phyloP scores from a whole-genome alignment of 2,888 invertebrate genomes.

The Hedya salicella region DNA sequence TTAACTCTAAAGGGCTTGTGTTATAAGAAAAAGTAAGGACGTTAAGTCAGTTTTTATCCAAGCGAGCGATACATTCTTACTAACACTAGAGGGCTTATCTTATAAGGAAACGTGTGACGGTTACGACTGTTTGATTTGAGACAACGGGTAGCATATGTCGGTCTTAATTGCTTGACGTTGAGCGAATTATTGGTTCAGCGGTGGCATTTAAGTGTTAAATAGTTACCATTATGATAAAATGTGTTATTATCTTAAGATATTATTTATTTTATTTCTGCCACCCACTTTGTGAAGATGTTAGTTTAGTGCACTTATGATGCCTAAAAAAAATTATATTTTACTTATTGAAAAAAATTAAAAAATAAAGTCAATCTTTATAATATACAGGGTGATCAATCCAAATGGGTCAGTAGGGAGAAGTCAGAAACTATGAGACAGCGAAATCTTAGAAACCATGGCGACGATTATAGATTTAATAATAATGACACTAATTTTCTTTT shows the following conservation, averaged over 20 bases:
- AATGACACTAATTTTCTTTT: too few relatives aligned
- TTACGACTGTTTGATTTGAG: neutral
- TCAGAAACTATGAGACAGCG: too few relatives aligned
- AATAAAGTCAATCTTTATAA: too few relatives aligned
- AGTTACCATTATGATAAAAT: slow-evolving; percentile 4
- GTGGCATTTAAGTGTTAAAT: slow-evolving; percentile 22
- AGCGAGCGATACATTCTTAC: neutral
- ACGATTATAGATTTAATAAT: too few relatives aligned
- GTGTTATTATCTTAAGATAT: neutral
- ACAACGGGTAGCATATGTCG: neutral
- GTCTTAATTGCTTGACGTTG: slow-evolving; percentile 48
- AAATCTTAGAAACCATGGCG: too few relatives aligned
- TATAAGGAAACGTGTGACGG: neutral
- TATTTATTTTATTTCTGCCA: neutral
- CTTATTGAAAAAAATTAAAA: too few relatives aligned
- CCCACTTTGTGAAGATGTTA: neutral
- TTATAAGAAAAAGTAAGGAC: neutral
- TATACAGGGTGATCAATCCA: too few relatives aligned
- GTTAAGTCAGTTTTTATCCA: neutral
- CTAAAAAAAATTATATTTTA: too few relatives aligned
- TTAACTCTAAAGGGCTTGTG: neutral
- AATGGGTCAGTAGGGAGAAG: too few relatives aligned
- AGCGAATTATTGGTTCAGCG: slow-evolving; percentile 17
- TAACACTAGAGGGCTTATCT: neutral
- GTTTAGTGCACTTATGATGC: slow-evolving; percentile 3